Percentiles rank a stretch among this genome's conserved stretches.
phyloP scores from a whole-genome alignment of 2,797 vertebrate species.

The Mus minutoides region DNA sequence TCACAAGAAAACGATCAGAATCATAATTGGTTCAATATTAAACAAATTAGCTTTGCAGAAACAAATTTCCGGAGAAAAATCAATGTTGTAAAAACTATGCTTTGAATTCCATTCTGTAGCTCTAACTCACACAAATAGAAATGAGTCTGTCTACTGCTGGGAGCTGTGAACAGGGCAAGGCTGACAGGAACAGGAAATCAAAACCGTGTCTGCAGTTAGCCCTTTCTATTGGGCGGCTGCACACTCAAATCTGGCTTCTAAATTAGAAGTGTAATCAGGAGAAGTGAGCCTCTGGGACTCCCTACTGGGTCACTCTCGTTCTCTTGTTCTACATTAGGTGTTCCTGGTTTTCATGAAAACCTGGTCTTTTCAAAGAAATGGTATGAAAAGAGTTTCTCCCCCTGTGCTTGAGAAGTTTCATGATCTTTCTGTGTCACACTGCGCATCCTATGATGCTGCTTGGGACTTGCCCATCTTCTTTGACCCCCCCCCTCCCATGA shows the following conservation, averaged over 20 bases:
- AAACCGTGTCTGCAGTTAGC: neutral
- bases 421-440: neutral
- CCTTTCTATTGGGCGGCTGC: neutral
- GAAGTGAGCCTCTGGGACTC: neutral
- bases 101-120: constrained; percentile 5
- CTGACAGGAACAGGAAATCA: neutral
- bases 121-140: neutral
- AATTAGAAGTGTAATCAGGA: constrained; percentile 1
- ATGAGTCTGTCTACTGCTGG: neutral
- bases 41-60: neutral
- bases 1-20: neutral
- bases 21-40: constrained; percentile 16
- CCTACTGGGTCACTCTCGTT: neutral
- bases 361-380: neutral
- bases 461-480: neutral
- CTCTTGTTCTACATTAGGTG: neutral
- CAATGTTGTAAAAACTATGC: neutral
- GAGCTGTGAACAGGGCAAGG: neutral
- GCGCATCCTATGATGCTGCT: neutral
- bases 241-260: neutral
- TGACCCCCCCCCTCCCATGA: too few relatives aligned
- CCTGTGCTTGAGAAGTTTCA: neutral
- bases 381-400: neutral
- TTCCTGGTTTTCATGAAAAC: constrained; percentile 38
- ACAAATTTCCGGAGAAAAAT: constrained; percentile 13